Evolutionary conservation across 1,140 invertebrate genomes (phyloP).

Genomic region (Lepidurus apus): DNA sequence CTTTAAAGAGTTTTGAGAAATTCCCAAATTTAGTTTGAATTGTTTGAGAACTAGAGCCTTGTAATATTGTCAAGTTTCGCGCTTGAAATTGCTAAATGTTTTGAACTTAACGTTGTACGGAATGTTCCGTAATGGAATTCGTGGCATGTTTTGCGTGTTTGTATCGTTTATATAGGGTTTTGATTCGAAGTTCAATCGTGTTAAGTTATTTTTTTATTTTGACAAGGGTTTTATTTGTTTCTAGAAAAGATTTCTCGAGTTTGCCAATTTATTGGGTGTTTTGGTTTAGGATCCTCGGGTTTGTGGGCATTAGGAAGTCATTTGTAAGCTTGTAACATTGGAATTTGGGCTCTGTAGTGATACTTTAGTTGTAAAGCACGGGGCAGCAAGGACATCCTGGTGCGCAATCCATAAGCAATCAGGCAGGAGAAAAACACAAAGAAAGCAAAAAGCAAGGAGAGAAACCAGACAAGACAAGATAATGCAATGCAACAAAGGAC

Average conservation of each 20-base stretch:
- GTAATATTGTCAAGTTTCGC: too few species aligned
- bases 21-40: too few species aligned
- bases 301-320: constrained; percentile 9
- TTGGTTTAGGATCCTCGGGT: neutral
- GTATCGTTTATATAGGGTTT: too few species aligned
- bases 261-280: constrained; percentile 15
- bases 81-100: too few species aligned
- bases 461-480: neutral
- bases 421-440: neutral
- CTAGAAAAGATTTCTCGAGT: neutral
- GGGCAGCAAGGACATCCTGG: constrained; percentile 2
- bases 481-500: too few species aligned
- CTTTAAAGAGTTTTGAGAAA: too few species aligned
- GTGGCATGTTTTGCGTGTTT: too few species aligned
- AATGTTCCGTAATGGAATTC: too few species aligned
- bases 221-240: too few species aligned
- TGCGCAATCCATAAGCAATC: constrained; percentile 18
- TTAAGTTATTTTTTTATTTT: too few species aligned
- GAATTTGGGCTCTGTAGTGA: constrained; percentile 12
- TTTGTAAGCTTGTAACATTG: constrained; percentile 22
- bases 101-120: too few species aligned
- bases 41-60: too few species aligned
- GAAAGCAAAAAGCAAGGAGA: neutral
- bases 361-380: constrained; percentile 15
- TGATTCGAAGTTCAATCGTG: neutral